phyloP scores from a whole-genome alignment of 2,888 invertebrate species.

The Sinopyrophorus schimmeli region DNA sequence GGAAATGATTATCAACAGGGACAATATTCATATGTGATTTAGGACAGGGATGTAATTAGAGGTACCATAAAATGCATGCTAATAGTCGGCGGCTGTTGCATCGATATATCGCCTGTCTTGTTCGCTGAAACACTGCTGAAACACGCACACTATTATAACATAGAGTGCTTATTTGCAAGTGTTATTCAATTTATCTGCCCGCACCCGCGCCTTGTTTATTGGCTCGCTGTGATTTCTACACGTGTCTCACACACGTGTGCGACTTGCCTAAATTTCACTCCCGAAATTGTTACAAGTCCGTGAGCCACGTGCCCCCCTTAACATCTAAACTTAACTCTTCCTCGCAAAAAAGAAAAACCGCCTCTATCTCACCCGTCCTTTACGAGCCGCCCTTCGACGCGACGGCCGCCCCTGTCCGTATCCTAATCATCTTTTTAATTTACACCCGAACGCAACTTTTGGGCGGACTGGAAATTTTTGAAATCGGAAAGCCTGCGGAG shows the following conservation, averaged over 20 bases:
- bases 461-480: no score
- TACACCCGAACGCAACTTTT: no score
- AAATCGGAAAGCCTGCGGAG: background rate
- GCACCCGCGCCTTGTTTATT: conserved; percentile 55
- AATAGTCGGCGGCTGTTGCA: conserved; percentile 52
- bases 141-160: conserved; percentile 50
- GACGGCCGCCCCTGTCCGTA: no score
- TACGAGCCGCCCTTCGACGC: no score
- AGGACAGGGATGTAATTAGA: conserved; percentile 51
- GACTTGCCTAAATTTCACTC: conserved; percentile 35
- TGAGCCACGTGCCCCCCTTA: conserved; percentile 38
- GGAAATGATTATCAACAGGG: conserved; percentile 42
- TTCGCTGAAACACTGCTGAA: conserved; percentile 42
- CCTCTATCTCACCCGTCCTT: no score
- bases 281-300: conserved; percentile 39
- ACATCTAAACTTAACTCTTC: conserved; percentile 23
- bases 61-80: conserved; percentile 45
- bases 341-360: no score
- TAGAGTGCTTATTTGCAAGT: conserved; percentile 57
- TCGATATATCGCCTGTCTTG: conserved; percentile 53
- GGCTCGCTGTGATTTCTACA: conserved; percentile 54
- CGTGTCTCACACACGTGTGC: conserved; percentile 52
- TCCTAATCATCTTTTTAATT: no score
- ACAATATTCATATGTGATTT: conserved; percentile 53
- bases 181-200: conserved; percentile 58